Percentiles rank a stretch among this genome's conserved stretches.
Evolutionary conservation across 2,888 invertebrate genomes (phyloP).

Genomic region (Eupithecia vulgata): DNA sequence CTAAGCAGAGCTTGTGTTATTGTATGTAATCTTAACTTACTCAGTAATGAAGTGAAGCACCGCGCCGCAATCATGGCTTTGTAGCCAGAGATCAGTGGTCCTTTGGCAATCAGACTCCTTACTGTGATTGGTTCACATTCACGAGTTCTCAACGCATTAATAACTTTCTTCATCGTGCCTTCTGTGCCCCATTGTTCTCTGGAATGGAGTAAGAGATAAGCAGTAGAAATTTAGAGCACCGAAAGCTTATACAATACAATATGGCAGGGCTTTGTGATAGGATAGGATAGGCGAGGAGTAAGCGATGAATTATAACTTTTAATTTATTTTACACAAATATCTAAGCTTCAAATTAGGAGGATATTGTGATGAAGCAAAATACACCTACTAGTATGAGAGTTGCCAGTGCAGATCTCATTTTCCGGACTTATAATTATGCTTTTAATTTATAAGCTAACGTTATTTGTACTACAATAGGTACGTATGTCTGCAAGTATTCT

Average conservation of each 20-base stretch:
- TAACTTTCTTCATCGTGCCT: constrained; percentile 70
- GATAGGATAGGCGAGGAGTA: no score
- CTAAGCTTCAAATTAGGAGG: no score
- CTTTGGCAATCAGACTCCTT: constrained; percentile 51
- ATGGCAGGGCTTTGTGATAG: not conserved
- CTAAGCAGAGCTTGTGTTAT: no score
- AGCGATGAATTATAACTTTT: no score
- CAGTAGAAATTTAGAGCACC: not conserved
- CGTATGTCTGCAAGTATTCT: not conserved
- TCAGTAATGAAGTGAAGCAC: constrained; percentile 71
- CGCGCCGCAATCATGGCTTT: constrained; percentile 60
- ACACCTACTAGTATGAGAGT: no score
- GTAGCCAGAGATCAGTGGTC: constrained; percentile 57
- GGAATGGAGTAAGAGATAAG: constrained; percentile 20
- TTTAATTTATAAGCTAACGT: not conserved
- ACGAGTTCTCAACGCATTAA: constrained; percentile 44
- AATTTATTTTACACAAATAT: no score
- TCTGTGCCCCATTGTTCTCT: constrained; percentile 74
- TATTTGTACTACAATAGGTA: not conserved
- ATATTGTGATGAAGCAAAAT: no score
- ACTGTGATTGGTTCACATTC: constrained; percentile 43
- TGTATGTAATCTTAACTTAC: constrained; percentile 52
- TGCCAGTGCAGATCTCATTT: no score
- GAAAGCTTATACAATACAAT: not conserved
- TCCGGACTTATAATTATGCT: no score